Percentiles rank a stretch among this genome's conserved stretches.
These are phyloP conservation scores for Heliconius congener DNA, from an alignment of 1,140 invertebrate genomes.

Conservation along the genomic window DNA sequence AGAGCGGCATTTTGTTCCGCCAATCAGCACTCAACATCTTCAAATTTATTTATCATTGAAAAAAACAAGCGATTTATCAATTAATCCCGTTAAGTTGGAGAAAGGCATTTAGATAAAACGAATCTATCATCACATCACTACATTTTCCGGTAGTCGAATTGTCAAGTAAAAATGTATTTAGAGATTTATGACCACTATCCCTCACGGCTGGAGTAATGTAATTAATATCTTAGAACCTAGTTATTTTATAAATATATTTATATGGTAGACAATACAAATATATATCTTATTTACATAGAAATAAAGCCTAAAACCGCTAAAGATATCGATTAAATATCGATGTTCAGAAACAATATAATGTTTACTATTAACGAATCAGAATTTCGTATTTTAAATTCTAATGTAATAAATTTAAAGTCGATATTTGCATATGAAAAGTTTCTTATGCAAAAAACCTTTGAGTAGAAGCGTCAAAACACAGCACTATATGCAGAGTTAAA, in stretches of 20 bases:
- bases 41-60: no score
- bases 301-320: constrained; percentile 25
- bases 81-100: background rate
- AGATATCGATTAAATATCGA: constrained; percentile 12
- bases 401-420: background rate
- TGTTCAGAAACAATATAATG: background rate
- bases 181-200: constrained; percentile 45
- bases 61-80: no score
- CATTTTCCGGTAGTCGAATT: constrained; percentile 41
- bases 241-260: constrained; percentile 18
- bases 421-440: background rate
- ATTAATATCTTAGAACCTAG: constrained; percentile 41
- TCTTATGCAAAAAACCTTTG: constrained; percentile 17
- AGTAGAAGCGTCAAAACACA: constrained; percentile 43
- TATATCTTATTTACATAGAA: constrained; percentile 16
- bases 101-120: background rate
- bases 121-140: constrained; percentile 30
- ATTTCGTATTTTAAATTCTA: background rate
- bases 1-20: no score
- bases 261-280: constrained; percentile 9
- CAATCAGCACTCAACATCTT: no score
- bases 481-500: constrained; percentile 55
- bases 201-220: constrained; percentile 45
- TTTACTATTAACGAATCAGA: background rate
- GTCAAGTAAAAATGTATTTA: constrained; percentile 42